phyloP scores from a whole-genome alignment of 2,113 vertebrate species.

The Furnarius figulus region DNA sequence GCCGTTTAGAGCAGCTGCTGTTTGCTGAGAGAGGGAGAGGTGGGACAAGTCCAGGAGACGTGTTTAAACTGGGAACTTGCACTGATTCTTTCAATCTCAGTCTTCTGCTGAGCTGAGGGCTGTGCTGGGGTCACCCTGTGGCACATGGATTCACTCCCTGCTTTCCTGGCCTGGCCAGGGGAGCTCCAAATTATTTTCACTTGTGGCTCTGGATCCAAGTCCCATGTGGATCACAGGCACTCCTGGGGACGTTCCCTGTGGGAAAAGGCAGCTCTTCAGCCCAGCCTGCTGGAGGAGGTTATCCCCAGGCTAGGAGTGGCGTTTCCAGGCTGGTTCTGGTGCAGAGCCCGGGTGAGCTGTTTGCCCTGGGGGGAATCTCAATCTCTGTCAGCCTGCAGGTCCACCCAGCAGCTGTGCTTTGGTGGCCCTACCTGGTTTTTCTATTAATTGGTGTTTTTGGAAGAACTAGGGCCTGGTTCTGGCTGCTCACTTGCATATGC shows the following conservation, averaged over 20 bases:
- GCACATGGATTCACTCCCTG: background rate
- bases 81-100: background rate
- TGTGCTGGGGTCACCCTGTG: background rate
- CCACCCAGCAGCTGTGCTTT: background rate
- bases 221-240: background rate
- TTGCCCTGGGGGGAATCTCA: accelerated
- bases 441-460: background rate
- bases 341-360: background rate
- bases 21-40: background rate
- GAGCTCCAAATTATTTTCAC: background rate
- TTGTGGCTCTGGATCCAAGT: background rate
- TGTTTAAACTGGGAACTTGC: background rate
- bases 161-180: background rate
- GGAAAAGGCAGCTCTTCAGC: accelerated
- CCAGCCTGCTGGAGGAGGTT: accelerated
- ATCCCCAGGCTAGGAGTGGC: accelerated
- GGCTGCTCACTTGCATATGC: background rate
- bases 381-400: background rate
- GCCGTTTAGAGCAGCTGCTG: background rate
- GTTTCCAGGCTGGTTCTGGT: background rate
- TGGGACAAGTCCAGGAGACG: background rate
- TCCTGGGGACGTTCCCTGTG: background rate
- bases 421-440: background rate
- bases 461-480: background rate
- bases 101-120: background rate